Conservation (phyloP, 1,140 invertebrate genomes). For the Agraylea sexmaculata region DNA sequence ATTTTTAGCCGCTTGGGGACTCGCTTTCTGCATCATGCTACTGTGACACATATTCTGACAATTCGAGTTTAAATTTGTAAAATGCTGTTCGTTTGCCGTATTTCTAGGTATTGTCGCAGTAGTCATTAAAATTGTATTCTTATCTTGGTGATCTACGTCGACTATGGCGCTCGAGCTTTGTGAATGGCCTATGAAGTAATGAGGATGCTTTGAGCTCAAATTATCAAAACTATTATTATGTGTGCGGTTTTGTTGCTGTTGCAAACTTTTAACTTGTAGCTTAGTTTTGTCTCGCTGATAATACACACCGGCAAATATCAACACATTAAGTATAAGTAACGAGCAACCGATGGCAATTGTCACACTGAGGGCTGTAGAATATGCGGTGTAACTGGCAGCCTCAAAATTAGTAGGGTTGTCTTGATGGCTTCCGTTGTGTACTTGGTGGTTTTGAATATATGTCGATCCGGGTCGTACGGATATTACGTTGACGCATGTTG, state of each 20-base stretch:
- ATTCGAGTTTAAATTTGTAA: conserved; percentile 30
- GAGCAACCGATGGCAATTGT: conserved; percentile 84
- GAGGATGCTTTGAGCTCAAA: conserved; percentile 50
- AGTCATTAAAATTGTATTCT: conserved; percentile 52
- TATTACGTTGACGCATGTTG: conserved; percentile 45
- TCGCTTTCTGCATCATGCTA: conserved; percentile 45
- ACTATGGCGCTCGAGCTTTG: conserved; percentile 64
- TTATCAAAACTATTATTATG: conserved; percentile 59
- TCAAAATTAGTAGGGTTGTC: conserved; percentile 59
- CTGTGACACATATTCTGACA: conserved; percentile 45
- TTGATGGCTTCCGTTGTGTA: conserved; percentile 45
- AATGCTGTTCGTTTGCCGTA: conserved; percentile 37
- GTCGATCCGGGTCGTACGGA: conserved; percentile 36
- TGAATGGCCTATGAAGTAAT: conserved; percentile 53
- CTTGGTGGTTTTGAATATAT: conserved; percentile 31
- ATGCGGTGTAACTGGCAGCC: conserved; percentile 66
- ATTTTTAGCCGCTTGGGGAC: conserved; percentile 39
- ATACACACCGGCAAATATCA: conserved; percentile 78
- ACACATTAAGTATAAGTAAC: conserved; percentile 70
- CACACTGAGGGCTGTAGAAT: conserved; percentile 71
- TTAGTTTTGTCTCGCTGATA: conserved; percentile 75
- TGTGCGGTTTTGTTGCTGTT: conserved; percentile 53
- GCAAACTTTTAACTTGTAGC: conserved; percentile 65
- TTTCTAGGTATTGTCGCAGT: conserved; percentile 31
- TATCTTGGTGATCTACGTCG: conserved; percentile 65